These are phyloP conservation scores for Meleagris gallopavo DNA, from an alignment of 2,113 vertebrate species.

Conservation along the genomic window DNA sequence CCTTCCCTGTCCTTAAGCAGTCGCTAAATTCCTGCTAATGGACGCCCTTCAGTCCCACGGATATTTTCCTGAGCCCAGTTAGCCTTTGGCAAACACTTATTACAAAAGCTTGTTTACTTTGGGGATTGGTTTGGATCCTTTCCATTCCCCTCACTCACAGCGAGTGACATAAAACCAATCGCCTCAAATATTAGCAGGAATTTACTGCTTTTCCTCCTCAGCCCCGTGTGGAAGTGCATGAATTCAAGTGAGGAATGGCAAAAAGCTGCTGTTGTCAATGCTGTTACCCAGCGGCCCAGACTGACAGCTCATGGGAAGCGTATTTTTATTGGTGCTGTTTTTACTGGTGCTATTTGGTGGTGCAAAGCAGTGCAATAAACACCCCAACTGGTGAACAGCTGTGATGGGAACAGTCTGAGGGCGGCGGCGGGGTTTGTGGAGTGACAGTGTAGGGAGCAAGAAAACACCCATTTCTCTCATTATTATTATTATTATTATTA, in stretches of 20 bases:
- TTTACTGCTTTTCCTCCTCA: background rate
- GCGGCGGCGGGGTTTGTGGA: too few species aligned
- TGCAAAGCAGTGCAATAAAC: rapidly evolving
- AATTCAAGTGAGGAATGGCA: rapidly evolving
- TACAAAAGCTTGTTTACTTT: conserved; percentile 25
- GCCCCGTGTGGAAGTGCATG: rapidly evolving
- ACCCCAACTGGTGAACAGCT: rapidly evolving
- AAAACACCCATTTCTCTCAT: rapidly evolving
- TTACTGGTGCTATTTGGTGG: too few species aligned
- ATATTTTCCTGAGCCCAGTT: background rate
- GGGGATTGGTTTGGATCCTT: conserved; percentile 22
- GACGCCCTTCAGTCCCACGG: background rate
- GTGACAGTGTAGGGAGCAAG: background rate
- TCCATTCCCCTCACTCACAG: background rate
- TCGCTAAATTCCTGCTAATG: conserved; percentile 45
- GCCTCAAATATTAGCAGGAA: background rate
- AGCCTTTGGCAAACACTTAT: conserved; percentile 45
- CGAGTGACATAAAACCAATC: background rate
- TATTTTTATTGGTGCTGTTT: background rate
- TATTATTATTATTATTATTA: too few species aligned
- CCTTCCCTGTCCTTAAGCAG: conserved; percentile 1
- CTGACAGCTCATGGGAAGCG: rapidly evolving
- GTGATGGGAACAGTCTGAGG: rapidly evolving
- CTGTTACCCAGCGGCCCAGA: too few species aligned
- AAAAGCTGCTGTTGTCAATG: background rate